Evolutionary conservation across 2,797 vertebrate genomes (phyloP).

Genomic region (Squalus acanthias): DNA sequence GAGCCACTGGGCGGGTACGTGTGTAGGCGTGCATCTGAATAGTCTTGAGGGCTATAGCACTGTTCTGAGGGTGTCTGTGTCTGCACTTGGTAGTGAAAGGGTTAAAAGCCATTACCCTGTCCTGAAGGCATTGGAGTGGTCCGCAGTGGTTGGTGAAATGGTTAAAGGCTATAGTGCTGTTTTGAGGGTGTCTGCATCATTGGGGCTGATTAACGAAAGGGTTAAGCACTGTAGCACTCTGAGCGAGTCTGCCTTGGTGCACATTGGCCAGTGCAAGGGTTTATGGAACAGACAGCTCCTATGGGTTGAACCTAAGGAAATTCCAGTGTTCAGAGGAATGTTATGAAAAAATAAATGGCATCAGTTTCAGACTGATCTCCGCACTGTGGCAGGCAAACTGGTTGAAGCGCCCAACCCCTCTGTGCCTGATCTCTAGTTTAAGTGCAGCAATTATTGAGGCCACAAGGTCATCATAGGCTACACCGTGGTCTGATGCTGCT

Average conservation of each 20-base stretch:
- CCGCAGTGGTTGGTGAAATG: neutral
- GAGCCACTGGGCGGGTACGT: neutral
- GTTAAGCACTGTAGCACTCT: neutral
- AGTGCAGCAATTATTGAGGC: neutral
- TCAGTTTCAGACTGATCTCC: neutral
- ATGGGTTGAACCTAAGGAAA: neutral
- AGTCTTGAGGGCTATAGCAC: neutral
- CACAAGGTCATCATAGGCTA: neutral
- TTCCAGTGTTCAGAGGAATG: conserved; percentile 6
- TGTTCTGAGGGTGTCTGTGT: neutral
- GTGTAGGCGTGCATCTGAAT: neutral
- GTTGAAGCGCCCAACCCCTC: neutral
- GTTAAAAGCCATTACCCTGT: neutral
- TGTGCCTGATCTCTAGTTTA: neutral
- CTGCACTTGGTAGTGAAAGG: neutral
- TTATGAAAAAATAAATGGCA: conserved; percentile 19
- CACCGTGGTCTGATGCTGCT: neutral
- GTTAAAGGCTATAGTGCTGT: neutral
- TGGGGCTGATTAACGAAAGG: neutral
- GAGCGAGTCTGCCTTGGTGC: neutral
- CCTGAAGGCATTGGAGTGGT: neutral
- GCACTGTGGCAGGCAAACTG: neutral
- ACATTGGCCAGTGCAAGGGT: neutral
- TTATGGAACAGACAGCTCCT: neutral
- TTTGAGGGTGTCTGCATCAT: neutral